Base-by-base conservation (phyloP, 2,888 invertebrate species). In the Panzeria rudis region DNA sequence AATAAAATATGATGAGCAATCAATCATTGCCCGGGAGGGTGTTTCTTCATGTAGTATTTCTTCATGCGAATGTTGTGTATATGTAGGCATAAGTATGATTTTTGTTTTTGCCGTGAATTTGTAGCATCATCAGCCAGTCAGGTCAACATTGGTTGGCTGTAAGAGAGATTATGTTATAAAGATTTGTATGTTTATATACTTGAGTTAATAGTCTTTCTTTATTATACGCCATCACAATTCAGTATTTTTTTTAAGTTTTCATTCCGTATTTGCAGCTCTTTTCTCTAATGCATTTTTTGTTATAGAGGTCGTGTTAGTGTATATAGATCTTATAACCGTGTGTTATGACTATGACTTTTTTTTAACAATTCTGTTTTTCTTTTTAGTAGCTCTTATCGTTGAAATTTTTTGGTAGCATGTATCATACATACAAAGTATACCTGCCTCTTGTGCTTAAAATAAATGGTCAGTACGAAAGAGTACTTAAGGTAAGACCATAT, bases 1-100 rank as follows among this genome's bases (percentile, higher is more conserved):
- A 92, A 92, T 92, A 92, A 92, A 92, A 92, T 92, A 92, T 92
- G 92, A 92, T 90, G 92, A 92, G 91, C 91, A 92, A 92, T 92
- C 92, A 92, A 92, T 92, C 92, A 92, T 92, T 90, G 89, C 87
- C 88, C 88, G 89, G 90, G 91, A 91, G 92, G 92, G 91, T 91
- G 90, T 91, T 91, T 89, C 91, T 88, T 78, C 84, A 64, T 72
- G 35, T 59, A 54, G 52, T 35, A 32, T 64, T 64, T 64, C 23
- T 73, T 76, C 76, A 84, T 68, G 38, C 56, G 35, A 66, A 83
- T 71, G 29, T 54, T 35, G 78, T 69, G 41, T 66, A 8, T 71
- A 32, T 76, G 15, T 23, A 29, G 41, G 77, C 17, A 47, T 66
- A 62, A 56, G 64, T n/a, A 23, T 0, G 0, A 17, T 20, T 29